Conservation (phyloP, 2,888 invertebrate genomes). For the Caenorhabditis afra region DNA sequence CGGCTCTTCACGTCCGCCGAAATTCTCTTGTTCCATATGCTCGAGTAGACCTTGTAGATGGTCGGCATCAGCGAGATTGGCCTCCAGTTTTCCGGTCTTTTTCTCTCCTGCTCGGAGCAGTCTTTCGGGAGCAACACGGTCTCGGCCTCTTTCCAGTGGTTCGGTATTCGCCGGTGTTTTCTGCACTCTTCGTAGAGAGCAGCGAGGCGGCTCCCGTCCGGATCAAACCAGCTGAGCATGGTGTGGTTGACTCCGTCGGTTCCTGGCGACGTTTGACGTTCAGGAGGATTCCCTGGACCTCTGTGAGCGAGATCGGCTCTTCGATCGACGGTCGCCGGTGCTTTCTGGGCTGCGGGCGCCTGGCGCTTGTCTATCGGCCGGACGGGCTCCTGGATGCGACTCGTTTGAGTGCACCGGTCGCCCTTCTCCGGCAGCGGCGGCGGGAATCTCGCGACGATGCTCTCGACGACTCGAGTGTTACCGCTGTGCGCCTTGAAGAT, state of each 20-base stretch:
- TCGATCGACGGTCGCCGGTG: too few species aligned
- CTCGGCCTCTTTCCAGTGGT: background rate
- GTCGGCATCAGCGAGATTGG: background rate
- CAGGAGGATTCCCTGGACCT: too few species aligned
- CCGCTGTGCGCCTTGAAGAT: background rate
- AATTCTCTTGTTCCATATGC: constrained; percentile 1
- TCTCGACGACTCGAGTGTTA: too few species aligned
- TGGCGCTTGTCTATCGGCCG: background rate
- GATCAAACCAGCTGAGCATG: too few species aligned
- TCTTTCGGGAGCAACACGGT: background rate
- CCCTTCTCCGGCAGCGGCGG: too few species aligned
- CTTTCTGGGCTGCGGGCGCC: background rate
- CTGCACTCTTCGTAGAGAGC: background rate
- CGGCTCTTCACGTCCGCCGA: background rate
- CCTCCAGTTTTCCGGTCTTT: constrained; percentile 2
- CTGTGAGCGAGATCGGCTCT: too few species aligned
- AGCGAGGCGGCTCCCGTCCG: background rate
- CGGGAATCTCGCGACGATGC: too few species aligned
- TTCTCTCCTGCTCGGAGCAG: background rate
- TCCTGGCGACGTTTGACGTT: too few species aligned
- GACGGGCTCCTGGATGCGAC: background rate
- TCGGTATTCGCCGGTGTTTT: too few species aligned
- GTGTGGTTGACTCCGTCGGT: too few species aligned
- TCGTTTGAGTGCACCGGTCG: too few species aligned
- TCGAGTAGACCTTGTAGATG: background rate